Base-by-base conservation (phyloP, 2,888 invertebrate genomes). In the Tethea ocularis region DNA sequence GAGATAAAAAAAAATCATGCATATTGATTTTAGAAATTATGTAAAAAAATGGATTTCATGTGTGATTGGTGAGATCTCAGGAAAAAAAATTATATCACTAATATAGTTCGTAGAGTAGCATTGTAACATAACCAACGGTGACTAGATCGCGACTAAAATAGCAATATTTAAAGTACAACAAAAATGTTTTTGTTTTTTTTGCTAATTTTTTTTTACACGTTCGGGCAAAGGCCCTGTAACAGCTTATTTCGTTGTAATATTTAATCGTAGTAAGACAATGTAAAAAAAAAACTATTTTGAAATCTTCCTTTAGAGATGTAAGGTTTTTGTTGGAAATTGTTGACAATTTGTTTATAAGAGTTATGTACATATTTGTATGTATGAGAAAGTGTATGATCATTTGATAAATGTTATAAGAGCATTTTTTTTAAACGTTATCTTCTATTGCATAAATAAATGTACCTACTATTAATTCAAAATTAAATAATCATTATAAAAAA, bases 91-190 rank as follows among this genome's bases (percentile, higher is more conserved):
- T n/a, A 41, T 46, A 46, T 46, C 46, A 46, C 20, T 20, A 46
- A 46, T n/a, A 38, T 46, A 46, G 46, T 8, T 17, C 20, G 10
- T 17, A 20, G 20, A 6, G 41, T n/a, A 41, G 2, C 15, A 41
- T 46, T 46, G 46, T 46, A 10, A 46, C 46, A 17, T 41, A 41
- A 2, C 0, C 46, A 20, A 46, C 46, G 46, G 20, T 17, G 10
- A 17, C 20, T 46, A 20, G 10, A 46, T 20, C 46, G 20, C 10
- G 46, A 46, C 20, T 46, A 20, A 20, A 46, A 46, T 46, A 46
- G 46, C 46, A 46, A 46, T 46, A 46, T 46, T 46, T 7, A 20
- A 46, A 46, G 46, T 46, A 46, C 46, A 46, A 46, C 17, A 41
- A 15, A n/a, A 36, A 2, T 11, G 11, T 13, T 36, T 15, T 15